Evolutionary conservation across 2,888 invertebrate species (phyloP).

Genomic region (Laothoe populi): DNA sequence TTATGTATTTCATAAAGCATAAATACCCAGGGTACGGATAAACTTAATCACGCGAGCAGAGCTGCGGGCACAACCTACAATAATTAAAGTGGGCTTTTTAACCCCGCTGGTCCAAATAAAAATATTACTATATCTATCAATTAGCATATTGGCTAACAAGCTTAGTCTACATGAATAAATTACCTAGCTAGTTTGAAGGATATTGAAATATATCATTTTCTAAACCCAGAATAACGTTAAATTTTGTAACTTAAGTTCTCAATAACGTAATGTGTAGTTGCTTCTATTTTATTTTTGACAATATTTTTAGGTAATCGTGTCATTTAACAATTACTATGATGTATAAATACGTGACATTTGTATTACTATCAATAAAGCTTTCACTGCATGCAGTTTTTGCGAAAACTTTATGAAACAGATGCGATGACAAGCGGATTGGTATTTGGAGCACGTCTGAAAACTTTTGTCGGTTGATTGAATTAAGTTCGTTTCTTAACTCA

Average conservation of each 20-base stretch:
- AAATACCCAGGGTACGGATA: no score
- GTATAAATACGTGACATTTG: neutral
- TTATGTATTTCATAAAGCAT: no score
- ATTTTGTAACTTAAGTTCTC: neutral
- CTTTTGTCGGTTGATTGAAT: neutral
- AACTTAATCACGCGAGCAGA: no score
- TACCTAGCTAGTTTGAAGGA: neutral
- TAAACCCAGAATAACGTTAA: neutral
- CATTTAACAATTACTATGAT: neutral
- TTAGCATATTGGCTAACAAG: constrained; percentile 1
- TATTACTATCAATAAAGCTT: neutral
- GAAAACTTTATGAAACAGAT: neutral
- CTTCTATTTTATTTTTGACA: neutral
- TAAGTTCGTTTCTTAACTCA: constrained; percentile 12
- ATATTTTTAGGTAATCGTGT: neutral
- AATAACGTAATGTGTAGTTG: neutral
- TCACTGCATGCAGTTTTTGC: neutral
- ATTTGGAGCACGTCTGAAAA: constrained; percentile 8
- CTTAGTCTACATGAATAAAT: neutral
- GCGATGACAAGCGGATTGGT: neutral
- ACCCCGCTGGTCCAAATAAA: neutral
- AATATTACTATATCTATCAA: neutral
- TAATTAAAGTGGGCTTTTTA: neutral
- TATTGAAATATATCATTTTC: neutral
- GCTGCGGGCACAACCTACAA: no score